Percentiles rank a stretch among this genome's conserved stretches.
Conservation (phyloP, 2,888 invertebrate species). For the Rotaria socialis region DNA sequence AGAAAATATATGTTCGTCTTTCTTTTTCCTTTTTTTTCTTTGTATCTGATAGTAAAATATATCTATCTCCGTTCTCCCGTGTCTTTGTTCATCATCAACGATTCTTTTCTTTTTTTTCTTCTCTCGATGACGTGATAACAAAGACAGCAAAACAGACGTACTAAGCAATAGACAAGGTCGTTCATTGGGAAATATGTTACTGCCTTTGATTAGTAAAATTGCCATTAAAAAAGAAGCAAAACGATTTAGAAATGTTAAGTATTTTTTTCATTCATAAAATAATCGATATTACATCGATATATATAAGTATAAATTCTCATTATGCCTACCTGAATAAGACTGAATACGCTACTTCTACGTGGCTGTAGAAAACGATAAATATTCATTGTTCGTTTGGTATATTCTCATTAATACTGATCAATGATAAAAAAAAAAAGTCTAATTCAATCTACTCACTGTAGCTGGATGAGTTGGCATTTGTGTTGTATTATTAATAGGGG, state of each 20-base stretch:
- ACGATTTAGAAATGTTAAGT: no score
- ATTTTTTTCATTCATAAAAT: no score
- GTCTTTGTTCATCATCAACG: slow-evolving; percentile 4
- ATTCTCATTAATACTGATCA: background rate
- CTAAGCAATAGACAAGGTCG: background rate
- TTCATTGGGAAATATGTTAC: background rate
- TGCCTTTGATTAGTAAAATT: background rate
- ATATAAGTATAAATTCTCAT: background rate
- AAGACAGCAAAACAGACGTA: background rate
- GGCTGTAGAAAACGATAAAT: no score
- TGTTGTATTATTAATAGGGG: background rate
- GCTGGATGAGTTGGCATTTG: background rate
- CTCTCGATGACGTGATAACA: background rate
- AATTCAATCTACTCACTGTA: background rate
- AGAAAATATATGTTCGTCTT: background rate
- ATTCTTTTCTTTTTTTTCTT: background rate
- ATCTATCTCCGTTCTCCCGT: background rate
- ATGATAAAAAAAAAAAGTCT: background rate
- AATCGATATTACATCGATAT: no score
- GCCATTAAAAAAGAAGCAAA: background rate
- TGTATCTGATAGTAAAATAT: background rate
- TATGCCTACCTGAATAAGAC: background rate
- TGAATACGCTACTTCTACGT: no score
- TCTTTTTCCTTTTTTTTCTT: background rate
- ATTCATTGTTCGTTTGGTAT: no score